Base-by-base conservation (phyloP, 2,797 vertebrate genomes). In the Bradypus variegatus region DNA sequence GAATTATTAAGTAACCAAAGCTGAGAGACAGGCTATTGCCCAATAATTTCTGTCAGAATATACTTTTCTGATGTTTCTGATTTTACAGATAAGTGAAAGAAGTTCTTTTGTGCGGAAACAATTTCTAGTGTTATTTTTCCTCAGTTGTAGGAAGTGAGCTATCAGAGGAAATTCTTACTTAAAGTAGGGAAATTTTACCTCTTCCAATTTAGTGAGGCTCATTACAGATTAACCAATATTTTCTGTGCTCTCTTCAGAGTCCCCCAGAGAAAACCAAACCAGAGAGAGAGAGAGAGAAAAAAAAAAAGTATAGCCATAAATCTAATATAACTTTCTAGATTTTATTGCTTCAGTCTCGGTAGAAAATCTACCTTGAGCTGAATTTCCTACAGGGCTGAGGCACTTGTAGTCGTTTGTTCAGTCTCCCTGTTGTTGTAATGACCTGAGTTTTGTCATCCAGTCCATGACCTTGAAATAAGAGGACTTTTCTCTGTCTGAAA, bases 401-500 rank as follows among this genome's bases (percentile, higher is more conserved):
- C 15, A 45, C 70, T 78, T 41, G 1, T 14, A 2, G 1, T 38
- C 67, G 60, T 36, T 25, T 6, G 6, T n/a, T 21, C 19, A 11
- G 13, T 48, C 75, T 73, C 29, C n/a, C 36, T 62, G 23, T 88
- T 62, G 23, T 88, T 85, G 21, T 72, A 21, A 84, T 33, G 25
- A 80, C 31, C 50, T 83, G 48, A 67, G 55, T 48, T 62, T 58
- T 23, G 45, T 58, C 45, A 72, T 88, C 87, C 84, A 72, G 53
- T 67, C 64, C 36, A 12, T 83, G 73, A 73, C 64, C 73, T 94
- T 78, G 84, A 88, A 91, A 89, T 76, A 67, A 72, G 64, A 87
- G 36, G 45, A 25, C 81, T 87, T 94, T 90, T 90, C 73, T 89
- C 70, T 90, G 23, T 45, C 67, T 88, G 23, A 58, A 83, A 93